Percentiles rank a stretch among this genome's conserved stretches.
Conservation (phyloP, 2,888 invertebrate genomes). For the Dynastes maya region DNA sequence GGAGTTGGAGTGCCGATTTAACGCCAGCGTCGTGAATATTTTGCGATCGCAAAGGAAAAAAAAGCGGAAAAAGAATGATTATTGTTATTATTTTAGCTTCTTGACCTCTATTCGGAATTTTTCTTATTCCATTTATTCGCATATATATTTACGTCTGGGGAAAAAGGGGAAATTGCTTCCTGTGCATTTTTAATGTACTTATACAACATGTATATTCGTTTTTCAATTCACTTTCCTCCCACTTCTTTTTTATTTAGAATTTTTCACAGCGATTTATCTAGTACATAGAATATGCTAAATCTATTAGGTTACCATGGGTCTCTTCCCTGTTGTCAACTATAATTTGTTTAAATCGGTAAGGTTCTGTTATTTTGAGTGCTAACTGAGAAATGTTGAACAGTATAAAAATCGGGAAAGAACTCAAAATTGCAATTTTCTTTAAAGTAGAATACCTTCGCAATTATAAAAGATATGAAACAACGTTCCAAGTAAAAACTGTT, state of each 20-base stretch:
- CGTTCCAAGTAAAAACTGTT: no score
- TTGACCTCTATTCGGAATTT: conserved; percentile 25
- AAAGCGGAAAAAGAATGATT: conserved; percentile 25
- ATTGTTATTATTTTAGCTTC: conserved; percentile 34
- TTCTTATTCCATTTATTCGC: conserved; percentile 20
- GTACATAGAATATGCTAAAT: no score
- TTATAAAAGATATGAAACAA: no score
- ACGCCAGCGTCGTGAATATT: conserved; percentile 28
- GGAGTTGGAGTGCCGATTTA: conserved; percentile 43
- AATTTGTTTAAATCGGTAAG: no score
- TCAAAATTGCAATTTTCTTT: no score
- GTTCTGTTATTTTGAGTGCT: no score
- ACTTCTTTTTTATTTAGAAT: background rate
- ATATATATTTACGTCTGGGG: conserved; percentile 26
- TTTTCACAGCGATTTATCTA: no score
- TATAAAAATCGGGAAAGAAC: no score
- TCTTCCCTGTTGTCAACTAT: no score
- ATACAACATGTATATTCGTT: background rate
- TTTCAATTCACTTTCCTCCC: conserved; percentile 10
- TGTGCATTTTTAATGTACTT: conserved; percentile 23
- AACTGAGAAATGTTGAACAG: no score
- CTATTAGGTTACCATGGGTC: no score
- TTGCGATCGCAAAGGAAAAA: conserved; percentile 1
- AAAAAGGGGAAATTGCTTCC: conserved; percentile 20
- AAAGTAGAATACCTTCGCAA: no score